phyloP scores from a whole-genome alignment of 1,140 invertebrate genomes.

The Hylaeus volcanicus region DNA sequence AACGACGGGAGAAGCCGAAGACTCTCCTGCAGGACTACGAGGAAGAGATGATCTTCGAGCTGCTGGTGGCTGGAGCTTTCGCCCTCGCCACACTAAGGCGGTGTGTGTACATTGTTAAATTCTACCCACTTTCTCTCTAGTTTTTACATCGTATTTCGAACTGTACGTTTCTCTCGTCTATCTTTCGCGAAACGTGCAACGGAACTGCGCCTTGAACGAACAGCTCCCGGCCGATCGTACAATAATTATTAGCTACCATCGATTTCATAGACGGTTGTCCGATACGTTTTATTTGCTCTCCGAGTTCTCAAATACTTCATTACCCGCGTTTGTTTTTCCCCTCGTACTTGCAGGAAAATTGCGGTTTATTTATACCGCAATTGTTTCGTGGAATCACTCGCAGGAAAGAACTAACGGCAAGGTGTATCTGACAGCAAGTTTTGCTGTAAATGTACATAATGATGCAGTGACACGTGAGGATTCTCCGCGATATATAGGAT shows the following conservation, averaged over 20 bases:
- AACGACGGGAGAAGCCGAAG: conserved; percentile 67
- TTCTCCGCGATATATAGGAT: conserved; percentile 42
- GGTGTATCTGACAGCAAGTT: conserved; percentile 37
- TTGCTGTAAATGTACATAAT: conserved; percentile 50
- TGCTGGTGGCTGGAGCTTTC: conserved; percentile 79
- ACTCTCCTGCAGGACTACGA: conserved; percentile 72
- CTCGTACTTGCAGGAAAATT: conserved; percentile 24
- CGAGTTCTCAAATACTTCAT: background rate
- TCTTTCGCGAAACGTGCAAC: too few species aligned
- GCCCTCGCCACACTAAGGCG: conserved; percentile 80
- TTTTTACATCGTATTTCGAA: background rate
- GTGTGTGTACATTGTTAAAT: conserved; percentile 80
- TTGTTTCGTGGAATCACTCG: conserved; percentile 46
- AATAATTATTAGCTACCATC: background rate
- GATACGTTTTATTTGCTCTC: background rate
- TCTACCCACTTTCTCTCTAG: conserved; percentile 64
- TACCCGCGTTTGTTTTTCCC: conserved; percentile 39
- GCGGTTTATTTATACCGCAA: conserved; percentile 34
- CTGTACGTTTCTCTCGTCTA: background rate
- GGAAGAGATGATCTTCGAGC: conserved; percentile 79
- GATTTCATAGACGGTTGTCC: background rate
- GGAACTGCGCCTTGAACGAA: background rate
- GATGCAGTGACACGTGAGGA: conserved; percentile 63
- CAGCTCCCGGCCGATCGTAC: background rate
- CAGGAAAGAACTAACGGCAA: conserved; percentile 50